These are phyloP conservation scores for Neoarius graeffei DNA, from an alignment of 2,113 vertebrate genomes.

Conservation along the genomic window DNA sequence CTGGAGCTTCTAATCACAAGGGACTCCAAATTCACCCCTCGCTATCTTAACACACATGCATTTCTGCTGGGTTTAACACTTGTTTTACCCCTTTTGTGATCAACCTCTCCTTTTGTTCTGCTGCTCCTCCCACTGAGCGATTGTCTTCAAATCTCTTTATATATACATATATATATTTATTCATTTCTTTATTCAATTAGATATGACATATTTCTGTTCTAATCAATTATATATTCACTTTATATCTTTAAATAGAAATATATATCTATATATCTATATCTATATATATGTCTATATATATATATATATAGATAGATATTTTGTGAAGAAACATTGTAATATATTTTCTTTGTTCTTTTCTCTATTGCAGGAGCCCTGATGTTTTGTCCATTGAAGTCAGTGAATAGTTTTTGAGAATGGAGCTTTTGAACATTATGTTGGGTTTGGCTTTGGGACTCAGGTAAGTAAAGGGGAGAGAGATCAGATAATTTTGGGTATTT, in stretches of 20 bases:
- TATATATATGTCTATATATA: background rate
- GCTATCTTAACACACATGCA: conserved; percentile 10
- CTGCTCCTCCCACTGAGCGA: conserved; percentile 71
- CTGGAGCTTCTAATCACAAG: background rate
- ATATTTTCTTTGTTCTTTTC: conserved; percentile 70
- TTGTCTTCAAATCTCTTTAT: conserved; percentile 76
- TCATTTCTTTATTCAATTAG: conserved; percentile 70
- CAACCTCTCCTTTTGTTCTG: conserved; percentile 50
- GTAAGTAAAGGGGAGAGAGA: conserved; percentile 39
- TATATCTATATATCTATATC: conserved; percentile 62
- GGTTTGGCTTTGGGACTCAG: conserved; percentile 69
- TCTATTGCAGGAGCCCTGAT: conserved; percentile 80
- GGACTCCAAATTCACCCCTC: background rate
- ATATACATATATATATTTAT: conserved; percentile 57
- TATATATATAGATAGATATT: conserved; percentile 58
- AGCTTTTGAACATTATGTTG: conserved; percentile 63
- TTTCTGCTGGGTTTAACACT: conserved; percentile 47
- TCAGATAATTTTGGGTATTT: conserved; percentile 48
- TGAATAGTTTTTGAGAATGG: conserved; percentile 64
- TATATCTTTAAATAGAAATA: conserved; percentile 84
- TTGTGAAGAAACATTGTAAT: conserved; percentile 77
- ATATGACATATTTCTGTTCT: conserved; percentile 75
- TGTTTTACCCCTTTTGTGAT: conserved; percentile 48
- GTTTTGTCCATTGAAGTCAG: conserved; percentile 68
- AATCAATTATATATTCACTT: conserved; percentile 78